These are phyloP conservation scores for Eubasilissa regina DNA, from an alignment of 1,140 invertebrate genomes.

Conservation along the genomic window DNA sequence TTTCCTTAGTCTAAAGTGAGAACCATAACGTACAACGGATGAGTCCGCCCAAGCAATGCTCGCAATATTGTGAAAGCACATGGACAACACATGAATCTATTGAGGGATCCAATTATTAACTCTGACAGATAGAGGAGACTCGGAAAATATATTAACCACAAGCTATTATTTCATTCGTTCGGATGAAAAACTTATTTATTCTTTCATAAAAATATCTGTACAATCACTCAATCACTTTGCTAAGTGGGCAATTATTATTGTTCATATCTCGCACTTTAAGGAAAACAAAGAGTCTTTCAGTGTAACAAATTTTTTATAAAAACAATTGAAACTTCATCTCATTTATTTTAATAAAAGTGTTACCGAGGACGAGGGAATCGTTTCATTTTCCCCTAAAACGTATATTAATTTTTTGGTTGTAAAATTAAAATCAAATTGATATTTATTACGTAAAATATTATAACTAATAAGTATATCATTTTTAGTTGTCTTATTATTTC, in stretches of 20 bases:
- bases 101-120: constrained; percentile 30
- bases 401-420: no score
- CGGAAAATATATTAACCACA: neutral
- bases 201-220: constrained; percentile 41
- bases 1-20: constrained; percentile 58
- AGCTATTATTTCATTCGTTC: neutral
- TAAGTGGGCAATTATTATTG: constrained; percentile 2
- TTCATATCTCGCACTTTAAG: constrained; percentile 2
- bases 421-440: no score
- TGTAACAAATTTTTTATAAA: no score
- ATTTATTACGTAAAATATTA: no score
- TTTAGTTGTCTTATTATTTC: no score
- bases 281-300: no score
- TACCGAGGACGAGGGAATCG: no score
- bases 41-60: constrained; percentile 44
- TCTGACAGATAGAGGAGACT: neutral
- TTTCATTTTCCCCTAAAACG: no score
- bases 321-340: no score
- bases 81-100: constrained; percentile 45
- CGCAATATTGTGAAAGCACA: constrained; percentile 49
- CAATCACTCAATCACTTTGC: neutral
- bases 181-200: constrained; percentile 19
- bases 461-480: no score
- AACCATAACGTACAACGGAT: constrained; percentile 48
- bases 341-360: no score